phyloP scores from a whole-genome alignment of 1,140 invertebrate species.

The Drosophila baimaii region DNA sequence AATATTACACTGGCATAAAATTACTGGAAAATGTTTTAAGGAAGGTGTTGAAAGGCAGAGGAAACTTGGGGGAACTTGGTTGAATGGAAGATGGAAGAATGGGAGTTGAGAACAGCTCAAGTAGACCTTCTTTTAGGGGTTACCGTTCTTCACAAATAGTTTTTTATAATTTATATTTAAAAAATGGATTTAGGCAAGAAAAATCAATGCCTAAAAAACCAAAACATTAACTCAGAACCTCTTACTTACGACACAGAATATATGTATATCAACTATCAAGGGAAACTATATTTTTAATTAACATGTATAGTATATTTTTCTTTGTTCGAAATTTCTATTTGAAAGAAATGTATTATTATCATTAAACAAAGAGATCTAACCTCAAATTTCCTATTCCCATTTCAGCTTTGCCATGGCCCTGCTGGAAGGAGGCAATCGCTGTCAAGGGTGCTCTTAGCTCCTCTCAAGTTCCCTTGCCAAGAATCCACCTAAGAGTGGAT shows the following conservation, averaged over 20 bases:
- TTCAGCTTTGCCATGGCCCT: conserved; percentile 39
- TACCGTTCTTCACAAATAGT: too few relatives aligned
- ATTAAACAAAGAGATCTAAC: too few relatives aligned
- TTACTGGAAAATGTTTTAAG: background rate
- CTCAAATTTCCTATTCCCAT: background rate
- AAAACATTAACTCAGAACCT: too few relatives aligned
- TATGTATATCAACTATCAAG: too few relatives aligned
- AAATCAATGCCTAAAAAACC: background rate
- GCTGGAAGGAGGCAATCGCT: conserved; percentile 25
- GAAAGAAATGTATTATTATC: too few relatives aligned
- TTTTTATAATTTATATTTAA: too few relatives aligned
- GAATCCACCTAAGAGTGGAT: conserved; percentile 21
- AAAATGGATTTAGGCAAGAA: too few relatives aligned
- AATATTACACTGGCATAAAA: conserved; percentile 25
- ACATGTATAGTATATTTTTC: too few relatives aligned
- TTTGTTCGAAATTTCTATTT: too few relatives aligned
- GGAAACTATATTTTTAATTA: too few relatives aligned
- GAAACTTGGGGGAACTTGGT: background rate
- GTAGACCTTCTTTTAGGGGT: background rate
- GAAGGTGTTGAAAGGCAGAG: conserved; percentile 5
- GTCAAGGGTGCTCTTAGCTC: conserved; percentile 31
- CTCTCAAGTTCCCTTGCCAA: background rate
- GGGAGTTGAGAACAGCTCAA: background rate
- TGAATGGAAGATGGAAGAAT: background rate
- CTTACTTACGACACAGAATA: too few relatives aligned